A percentile compares a stretch with the other conserved stretches of the same genome.
These are phyloP conservation scores for Pachyseris speciosa DNA, from an alignment of 64 coral and sea anemone species.

Conservation along the genomic window DNA sequence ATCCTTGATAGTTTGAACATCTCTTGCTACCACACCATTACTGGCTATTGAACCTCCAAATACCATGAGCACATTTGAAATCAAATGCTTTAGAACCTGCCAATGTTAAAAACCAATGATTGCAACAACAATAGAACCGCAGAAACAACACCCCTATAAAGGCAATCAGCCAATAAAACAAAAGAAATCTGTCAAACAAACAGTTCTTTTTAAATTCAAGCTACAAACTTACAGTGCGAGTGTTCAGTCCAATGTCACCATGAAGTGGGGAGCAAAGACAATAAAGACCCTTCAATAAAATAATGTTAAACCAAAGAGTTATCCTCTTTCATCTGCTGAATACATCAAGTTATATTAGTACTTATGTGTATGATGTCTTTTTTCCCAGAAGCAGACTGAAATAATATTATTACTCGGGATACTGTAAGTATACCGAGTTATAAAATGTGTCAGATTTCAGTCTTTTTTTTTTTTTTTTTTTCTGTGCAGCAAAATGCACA, in stretches of 20 bases:
- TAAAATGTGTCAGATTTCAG: too few species aligned
- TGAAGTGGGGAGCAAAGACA: slow-evolving; percentile 69
- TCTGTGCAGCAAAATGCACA: too few species aligned
- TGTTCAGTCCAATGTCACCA: slow-evolving; percentile 69
- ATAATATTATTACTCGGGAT: too few species aligned
- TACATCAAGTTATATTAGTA: not conserved
- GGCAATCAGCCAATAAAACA: not conserved
- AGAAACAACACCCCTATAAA: not conserved
- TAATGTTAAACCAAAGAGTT: not conserved
- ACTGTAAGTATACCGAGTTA: too few species aligned
- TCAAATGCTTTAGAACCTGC: slow-evolving; percentile 76
- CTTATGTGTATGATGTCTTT: too few species aligned
- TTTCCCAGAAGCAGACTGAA: too few species aligned
- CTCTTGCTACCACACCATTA: slow-evolving; percentile 45
- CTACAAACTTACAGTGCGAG: slow-evolving; percentile 47
- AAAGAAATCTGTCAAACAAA: not conserved
- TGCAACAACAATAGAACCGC: not conserved
- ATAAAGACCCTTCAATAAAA: slow-evolving; percentile 64
- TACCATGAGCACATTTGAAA: slow-evolving; percentile 81
- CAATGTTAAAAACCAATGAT: not conserved
- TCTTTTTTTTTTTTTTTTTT: too few species aligned
- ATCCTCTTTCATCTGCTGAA: not conserved
- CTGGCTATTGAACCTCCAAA: slow-evolving; percentile 44
- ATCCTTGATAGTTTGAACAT: slow-evolving; percentile 77
- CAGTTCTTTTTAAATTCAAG: not conserved